Evolutionary conservation across 2,113 vertebrate species (phyloP), one percentile per base, ranked within the genome.

Genomic region (Hippocampus guttulatus): DNA sequence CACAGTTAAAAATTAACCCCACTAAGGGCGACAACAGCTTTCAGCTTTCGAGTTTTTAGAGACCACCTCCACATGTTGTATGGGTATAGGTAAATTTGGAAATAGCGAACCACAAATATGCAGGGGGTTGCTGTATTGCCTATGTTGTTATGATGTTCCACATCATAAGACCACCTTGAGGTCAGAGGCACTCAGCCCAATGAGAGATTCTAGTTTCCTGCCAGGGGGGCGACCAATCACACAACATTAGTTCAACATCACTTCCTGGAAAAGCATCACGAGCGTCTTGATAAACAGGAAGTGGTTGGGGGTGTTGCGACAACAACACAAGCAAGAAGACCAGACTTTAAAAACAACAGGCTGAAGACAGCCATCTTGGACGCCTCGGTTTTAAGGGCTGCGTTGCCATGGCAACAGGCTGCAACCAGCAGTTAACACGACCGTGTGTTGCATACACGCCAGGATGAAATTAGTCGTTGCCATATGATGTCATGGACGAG

Each of bases 371-470:
- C 41, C 64, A 47, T 65, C 15, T 65, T 47, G 41, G 43, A 65
- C 43, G 64, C 43, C 43, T 27, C 1, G 8, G 4, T 15, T 43
- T 27, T 12, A 25, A 45, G 21, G 43, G n/a, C 8, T 47, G 41
- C 12, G 43, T 47, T 65, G 64, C 23, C 43, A 27, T 25, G 64
- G 43, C 64, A 65, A 65, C 64, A 12, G 15, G 62, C 62, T 43
- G 62, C 21, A 64, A 40, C 62, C 38, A 23, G 41, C 64, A 45
- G 7, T 30, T 33, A 16, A 8, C 27, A 18, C 58, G 58, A 33
- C 58, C 58, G 57, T 23, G 25, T 15, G 12, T 60, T 15, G 21
- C 38, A 64, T 14, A 41, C 40, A n/a, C 40, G 18, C 20, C 21
- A n/a, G 40, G 18, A n/a, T 65, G 63, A 43, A 21, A 65, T 23